phyloP scores from a whole-genome alignment of 2,888 invertebrate genomes.

The Drosophila paranaensis region DNA sequence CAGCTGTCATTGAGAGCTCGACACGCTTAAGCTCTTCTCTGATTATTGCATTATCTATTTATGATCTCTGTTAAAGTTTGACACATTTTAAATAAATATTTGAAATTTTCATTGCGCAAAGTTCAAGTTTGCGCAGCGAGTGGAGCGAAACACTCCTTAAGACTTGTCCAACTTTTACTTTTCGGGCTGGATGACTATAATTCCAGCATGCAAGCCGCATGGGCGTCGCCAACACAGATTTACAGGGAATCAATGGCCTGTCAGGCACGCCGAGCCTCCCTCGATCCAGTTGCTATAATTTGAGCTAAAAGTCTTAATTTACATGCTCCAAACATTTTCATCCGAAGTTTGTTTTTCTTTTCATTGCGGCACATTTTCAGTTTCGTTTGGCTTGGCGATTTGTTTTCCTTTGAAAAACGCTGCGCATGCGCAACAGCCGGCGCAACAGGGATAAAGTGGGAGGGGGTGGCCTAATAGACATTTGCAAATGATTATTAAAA shows the following conservation, averaged over 20 bases:
- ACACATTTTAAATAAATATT: conserved; percentile 5
- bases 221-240: conserved; percentile 37
- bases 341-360: conserved; percentile 39
- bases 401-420: conserved; percentile 57
- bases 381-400: conserved; percentile 46
- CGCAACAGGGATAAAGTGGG: conserved; percentile 1
- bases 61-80: background rate
- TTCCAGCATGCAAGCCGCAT: conserved; percentile 24
- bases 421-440: conserved; percentile 60
- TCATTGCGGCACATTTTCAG: conserved; percentile 38
- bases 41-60: background rate
- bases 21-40: background rate
- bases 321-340: conserved; percentile 56
- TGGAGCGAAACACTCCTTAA: conserved; percentile 7
- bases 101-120: background rate
- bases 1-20: background rate
- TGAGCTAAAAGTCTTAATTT: conserved; percentile 71
- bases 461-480: conserved; percentile 60
- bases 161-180: conserved; percentile 55
- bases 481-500: conserved; percentile 76
- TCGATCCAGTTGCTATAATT: conserved; percentile 43
- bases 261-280: background rate
- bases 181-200: conserved; percentile 49
- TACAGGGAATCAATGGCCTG: conserved; percentile 47
- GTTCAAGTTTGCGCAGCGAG: conserved; percentile 1